Percentiles rank a stretch among this genome's conserved stretches.
These are phyloP conservation scores for Gonioctena quinquepunctata DNA, from an alignment of 1,140 invertebrate genomes.

Conservation along the genomic window DNA sequence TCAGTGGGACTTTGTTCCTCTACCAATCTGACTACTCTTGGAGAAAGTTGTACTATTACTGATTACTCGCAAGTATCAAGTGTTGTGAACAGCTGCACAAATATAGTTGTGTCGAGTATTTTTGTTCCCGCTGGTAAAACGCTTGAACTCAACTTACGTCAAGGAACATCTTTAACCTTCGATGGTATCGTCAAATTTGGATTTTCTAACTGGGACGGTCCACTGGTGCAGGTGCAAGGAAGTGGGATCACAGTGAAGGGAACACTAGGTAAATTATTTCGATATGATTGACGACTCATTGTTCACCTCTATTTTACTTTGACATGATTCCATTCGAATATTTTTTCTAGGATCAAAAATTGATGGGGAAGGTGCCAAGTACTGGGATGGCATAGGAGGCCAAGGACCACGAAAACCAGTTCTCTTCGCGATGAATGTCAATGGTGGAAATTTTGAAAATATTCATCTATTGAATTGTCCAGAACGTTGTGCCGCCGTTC, in stretches of 20 bases:
- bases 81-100: slow-evolving; percentile 8
- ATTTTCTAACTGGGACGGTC: neutral
- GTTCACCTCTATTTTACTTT: neutral
- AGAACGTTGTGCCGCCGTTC: neutral
- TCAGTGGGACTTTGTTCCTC: no score
- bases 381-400: neutral
- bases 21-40: neutral
- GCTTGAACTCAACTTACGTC: neutral
- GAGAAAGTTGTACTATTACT: slow-evolving; percentile 7
- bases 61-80: neutral
- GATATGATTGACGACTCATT: neutral
- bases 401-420: neutral
- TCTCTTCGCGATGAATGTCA: neutral
- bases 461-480: neutral
- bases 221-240: neutral
- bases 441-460: neutral
- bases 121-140: neutral
- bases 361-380: neutral
- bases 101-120: neutral
- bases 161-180: neutral
- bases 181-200: neutral
- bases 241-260: neutral
- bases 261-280: neutral
- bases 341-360: neutral
- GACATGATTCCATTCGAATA: neutral